phyloP scores from a whole-genome alignment of 1,140 invertebrate species.

The Psix sp. region DNA sequence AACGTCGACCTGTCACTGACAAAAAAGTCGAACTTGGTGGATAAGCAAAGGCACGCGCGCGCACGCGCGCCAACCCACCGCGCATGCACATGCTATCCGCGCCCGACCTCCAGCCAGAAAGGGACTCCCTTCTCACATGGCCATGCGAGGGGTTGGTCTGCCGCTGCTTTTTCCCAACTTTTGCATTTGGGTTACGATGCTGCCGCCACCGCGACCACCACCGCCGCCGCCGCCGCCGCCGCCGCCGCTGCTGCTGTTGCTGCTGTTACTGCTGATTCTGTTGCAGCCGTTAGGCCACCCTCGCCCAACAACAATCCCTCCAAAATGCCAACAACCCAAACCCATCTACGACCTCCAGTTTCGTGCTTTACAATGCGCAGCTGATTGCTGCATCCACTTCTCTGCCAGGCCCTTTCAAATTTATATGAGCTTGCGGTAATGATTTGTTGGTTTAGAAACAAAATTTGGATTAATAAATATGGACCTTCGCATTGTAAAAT shows the following conservation, averaged over 20 bases:
- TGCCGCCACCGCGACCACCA: too few species aligned
- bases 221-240: not conserved
- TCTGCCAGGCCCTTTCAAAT: too few species aligned
- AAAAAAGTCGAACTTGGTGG: conserved; percentile 70
- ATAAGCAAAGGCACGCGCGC: conserved; percentile 58
- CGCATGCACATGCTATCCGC: conserved; percentile 51
- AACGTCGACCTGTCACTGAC: conserved; percentile 75
- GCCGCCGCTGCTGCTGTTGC: not conserved
- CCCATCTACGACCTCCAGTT: too few species aligned
- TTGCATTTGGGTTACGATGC: conserved; percentile 37
- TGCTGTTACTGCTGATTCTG: too few species aligned
- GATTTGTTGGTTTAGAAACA: too few species aligned
- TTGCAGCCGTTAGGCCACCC: conserved; percentile 5
- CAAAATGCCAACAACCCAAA: conserved; percentile 19
- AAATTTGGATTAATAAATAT: too few species aligned
- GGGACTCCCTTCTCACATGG: conserved; percentile 46
- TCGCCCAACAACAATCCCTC: conserved; percentile 6
- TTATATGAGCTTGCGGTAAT: too few species aligned
- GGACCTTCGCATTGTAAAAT: too few species aligned
- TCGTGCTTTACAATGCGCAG: too few species aligned
- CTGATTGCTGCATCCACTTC: too few species aligned
- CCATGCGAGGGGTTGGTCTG: conserved; percentile 24
- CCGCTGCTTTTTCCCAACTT: conserved; percentile 36
- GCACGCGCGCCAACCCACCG: conserved; percentile 64
- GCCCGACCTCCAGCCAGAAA: conserved; percentile 51